Evolutionary conservation across 2,888 invertebrate species (phyloP).

Genomic region (Archips xylosteana): DNA sequence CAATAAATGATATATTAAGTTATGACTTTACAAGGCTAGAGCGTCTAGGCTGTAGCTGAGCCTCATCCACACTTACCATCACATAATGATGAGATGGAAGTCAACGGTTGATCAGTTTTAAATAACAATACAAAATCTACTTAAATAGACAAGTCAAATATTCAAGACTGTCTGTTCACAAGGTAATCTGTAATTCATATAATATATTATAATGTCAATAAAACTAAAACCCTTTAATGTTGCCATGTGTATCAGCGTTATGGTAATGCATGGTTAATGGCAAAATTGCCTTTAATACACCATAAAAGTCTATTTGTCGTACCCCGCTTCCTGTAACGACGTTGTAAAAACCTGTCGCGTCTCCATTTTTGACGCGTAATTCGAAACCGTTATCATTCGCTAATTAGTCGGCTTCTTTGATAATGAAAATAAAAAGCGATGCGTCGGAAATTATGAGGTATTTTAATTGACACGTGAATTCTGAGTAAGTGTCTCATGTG

Average conservation of each 20-base stretch:
- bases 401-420: conserved; percentile 36
- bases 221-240: conserved; percentile 29
- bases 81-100: too few relatives aligned
- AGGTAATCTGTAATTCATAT: background rate
- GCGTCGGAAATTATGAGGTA: conserved; percentile 29
- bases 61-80: too few relatives aligned
- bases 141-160: background rate
- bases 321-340: conserved; percentile 40
- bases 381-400: conserved; percentile 35
- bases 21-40: too few relatives aligned
- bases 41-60: too few relatives aligned
- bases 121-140: too few relatives aligned
- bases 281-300: conserved; percentile 43
- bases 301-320: conserved; percentile 44
- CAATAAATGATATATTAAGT: too few relatives aligned
- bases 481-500: conserved; percentile 1
- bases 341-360: conserved; percentile 34
- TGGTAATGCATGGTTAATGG: conserved; percentile 41
- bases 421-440: conserved; percentile 18
- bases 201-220: conserved; percentile 5
- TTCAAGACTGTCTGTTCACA: background rate
- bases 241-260: conserved; percentile 35
- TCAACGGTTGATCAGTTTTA: too few relatives aligned
- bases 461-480: conserved; percentile 25
- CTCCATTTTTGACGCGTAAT: conserved; percentile 37